phyloP scores from a whole-genome alignment of 1,140 invertebrate species.

The Trichonephila clavipes region DNA sequence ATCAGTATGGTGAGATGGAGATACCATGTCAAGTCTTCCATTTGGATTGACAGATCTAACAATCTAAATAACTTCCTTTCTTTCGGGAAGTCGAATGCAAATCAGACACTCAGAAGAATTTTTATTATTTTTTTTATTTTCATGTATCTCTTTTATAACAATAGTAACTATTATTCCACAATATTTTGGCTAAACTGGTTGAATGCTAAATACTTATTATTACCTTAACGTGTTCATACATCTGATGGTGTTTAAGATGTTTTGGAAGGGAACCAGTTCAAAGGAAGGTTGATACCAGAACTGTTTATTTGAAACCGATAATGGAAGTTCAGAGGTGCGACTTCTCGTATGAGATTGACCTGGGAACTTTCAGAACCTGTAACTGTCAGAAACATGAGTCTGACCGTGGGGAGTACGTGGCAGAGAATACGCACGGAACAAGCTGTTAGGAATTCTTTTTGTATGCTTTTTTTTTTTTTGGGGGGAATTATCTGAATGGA shows the following conservation, averaged over 20 bases:
- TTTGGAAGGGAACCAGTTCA: too few relatives aligned
- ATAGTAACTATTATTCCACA: background rate
- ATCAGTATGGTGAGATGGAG: background rate
- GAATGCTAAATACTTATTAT: background rate
- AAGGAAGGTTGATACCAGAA: too few relatives aligned
- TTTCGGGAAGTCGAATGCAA: slow-evolving; percentile 20
- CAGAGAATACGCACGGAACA: too few relatives aligned
- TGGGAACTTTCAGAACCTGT: background rate
- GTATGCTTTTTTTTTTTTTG: too few relatives aligned
- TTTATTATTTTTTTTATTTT: background rate
- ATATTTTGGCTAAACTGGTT: background rate
- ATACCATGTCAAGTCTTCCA: background rate
- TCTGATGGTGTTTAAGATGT: background rate
- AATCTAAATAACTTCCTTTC: slow-evolving; percentile 28
- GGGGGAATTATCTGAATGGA: too few relatives aligned
- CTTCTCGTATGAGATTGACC: background rate
- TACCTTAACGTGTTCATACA: background rate
- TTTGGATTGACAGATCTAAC: background rate
- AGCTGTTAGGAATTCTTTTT: too few relatives aligned
- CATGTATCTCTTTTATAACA: background rate
- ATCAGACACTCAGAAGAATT: background rate
- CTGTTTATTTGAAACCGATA: too few relatives aligned
- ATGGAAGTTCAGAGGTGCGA: too few relatives aligned
- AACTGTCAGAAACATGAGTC: background rate
- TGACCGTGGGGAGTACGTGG: background rate